Conservation (phyloP, 2,113 vertebrate species). For the Mobula hypostoma region DNA sequence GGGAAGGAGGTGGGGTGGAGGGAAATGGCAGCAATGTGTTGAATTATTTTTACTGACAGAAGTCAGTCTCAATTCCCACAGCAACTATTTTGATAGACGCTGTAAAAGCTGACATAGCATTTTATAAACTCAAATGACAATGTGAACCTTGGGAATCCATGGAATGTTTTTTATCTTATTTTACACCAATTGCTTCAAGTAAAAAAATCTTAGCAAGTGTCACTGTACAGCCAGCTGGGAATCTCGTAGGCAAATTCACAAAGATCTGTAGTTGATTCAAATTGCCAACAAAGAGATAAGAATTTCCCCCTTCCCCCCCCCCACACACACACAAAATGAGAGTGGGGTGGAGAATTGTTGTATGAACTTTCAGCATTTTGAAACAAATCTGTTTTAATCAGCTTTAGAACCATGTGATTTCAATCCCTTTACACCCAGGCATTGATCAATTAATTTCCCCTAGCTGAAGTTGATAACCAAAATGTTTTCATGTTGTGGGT, state of each 20-base stretch:
- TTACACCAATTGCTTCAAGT: neutral
- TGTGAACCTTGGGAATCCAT: neutral
- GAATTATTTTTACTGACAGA: too few species aligned
- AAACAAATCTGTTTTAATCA: neutral
- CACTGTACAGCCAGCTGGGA: constrained; percentile 1
- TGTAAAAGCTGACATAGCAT: neutral
- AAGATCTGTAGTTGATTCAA: neutral
- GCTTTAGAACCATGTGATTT: neutral
- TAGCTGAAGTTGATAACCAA: neutral
- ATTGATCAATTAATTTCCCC: neutral
- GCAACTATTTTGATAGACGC: neutral
- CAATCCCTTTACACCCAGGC: neutral
- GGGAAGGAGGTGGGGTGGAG: neutral
- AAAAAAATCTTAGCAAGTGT: neutral
- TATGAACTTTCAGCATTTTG: neutral
- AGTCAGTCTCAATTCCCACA: neutral
- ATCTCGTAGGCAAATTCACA: constrained; percentile 21
- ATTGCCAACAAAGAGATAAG: neutral
- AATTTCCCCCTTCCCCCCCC: neutral
- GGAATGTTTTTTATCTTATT: constrained; percentile 7
- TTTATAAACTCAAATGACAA: neutral
- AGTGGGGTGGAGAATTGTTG: neutral
- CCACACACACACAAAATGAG: neutral
- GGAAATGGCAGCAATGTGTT: neutral
- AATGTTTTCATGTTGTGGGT: too few species aligned